Evolutionary conservation across 1,140 invertebrate species (phyloP).

Genomic region (Caenorhabditis inopinata): DNA sequence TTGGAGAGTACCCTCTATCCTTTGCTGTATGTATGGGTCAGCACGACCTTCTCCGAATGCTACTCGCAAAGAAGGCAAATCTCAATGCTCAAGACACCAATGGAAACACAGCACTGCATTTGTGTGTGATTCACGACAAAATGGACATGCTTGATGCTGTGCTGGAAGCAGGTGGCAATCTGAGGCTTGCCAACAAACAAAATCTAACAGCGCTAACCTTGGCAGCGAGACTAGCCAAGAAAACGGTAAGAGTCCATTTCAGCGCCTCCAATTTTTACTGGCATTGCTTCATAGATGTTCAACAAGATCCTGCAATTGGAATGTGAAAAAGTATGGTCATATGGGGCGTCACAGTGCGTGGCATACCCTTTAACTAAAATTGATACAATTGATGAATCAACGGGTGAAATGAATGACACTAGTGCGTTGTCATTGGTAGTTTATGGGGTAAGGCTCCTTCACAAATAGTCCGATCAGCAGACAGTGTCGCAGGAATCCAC

Average conservation of each 20-base stretch:
- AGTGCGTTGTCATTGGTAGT: slow-evolving; percentile 92
- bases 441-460: slow-evolving; percentile 78
- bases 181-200: slow-evolving; percentile 81
- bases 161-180: slow-evolving; percentile 83
- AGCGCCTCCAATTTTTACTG: too few relatives aligned
- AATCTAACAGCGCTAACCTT: slow-evolving; percentile 88
- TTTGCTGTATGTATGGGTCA: slow-evolving; percentile 94
- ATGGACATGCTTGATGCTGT: slow-evolving; percentile 89
- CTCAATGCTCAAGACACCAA: slow-evolving; percentile 92
- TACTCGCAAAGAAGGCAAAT: slow-evolving; percentile 86
- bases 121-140: slow-evolving; percentile 94
- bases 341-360: slow-evolving; percentile 81
- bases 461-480: slow-evolving; percentile 67
- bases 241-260: slow-evolving; percentile 61
- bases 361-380: slow-evolving; percentile 90
- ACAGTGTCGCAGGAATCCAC: too few relatives aligned
- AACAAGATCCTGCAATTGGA: slow-evolving; percentile 69
- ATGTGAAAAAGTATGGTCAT: slow-evolving; percentile 68
- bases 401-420: slow-evolving; percentile 86
- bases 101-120: slow-evolving; percentile 92
- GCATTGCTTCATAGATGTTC: slow-evolving; percentile 75
- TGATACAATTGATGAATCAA: slow-evolving; percentile 88
- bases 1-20: slow-evolving; percentile 94
- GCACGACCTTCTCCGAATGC: slow-evolving; percentile 91
- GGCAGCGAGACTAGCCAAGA: slow-evolving; percentile 85